Evolutionary conservation across 2,797 vertebrate genomes (phyloP).

Genomic region (Anisognathus igniventris): DNA sequence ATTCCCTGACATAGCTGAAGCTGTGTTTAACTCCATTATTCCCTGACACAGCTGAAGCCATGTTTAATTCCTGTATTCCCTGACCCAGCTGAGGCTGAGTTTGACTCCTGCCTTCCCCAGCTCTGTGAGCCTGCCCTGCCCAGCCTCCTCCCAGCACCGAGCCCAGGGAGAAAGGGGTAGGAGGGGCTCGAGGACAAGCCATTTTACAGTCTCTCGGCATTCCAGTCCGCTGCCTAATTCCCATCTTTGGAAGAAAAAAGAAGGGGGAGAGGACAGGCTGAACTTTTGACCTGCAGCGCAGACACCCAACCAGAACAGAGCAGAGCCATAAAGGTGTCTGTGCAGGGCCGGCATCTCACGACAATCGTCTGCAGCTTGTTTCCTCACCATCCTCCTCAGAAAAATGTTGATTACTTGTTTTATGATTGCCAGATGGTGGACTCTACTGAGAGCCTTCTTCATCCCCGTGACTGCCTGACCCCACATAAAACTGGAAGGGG

Average conservation of each 20-base stretch:
- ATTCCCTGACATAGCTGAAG: background rate
- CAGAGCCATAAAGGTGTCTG: slow-evolving; percentile 67
- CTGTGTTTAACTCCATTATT: too few species aligned
- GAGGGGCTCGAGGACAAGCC: slow-evolving; percentile 1
- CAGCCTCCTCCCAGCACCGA: background rate
- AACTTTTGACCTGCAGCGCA: slow-evolving; percentile 78
- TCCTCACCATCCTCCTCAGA: slow-evolving; percentile 64
- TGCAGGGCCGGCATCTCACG: slow-evolving; percentile 12
- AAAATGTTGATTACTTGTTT: slow-evolving; percentile 78
- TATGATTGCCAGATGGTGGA: slow-evolving; percentile 90
- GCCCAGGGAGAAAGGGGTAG: background rate
- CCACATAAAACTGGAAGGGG: slow-evolving; percentile 75
- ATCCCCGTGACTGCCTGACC: slow-evolving; percentile 83
- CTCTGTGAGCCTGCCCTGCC: background rate
- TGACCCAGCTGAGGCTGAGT: background rate
- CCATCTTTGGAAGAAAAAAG: slow-evolving; percentile 43
- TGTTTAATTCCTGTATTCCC: background rate
- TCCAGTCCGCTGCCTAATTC: slow-evolving; percentile 46
- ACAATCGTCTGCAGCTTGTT: slow-evolving; percentile 66
- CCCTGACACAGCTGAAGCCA: background rate
- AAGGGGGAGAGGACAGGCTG: slow-evolving; percentile 47
- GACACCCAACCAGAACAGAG: slow-evolving; percentile 59
- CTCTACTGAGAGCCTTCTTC: slow-evolving; percentile 73
- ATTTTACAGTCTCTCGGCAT: slow-evolving; percentile 47
- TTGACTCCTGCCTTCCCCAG: background rate